A percentile compares a stretch with the other conserved stretches of the same genome.
phyloP scores from a whole-genome alignment of 2,888 invertebrate species.

The Lepidonotus clava region DNA sequence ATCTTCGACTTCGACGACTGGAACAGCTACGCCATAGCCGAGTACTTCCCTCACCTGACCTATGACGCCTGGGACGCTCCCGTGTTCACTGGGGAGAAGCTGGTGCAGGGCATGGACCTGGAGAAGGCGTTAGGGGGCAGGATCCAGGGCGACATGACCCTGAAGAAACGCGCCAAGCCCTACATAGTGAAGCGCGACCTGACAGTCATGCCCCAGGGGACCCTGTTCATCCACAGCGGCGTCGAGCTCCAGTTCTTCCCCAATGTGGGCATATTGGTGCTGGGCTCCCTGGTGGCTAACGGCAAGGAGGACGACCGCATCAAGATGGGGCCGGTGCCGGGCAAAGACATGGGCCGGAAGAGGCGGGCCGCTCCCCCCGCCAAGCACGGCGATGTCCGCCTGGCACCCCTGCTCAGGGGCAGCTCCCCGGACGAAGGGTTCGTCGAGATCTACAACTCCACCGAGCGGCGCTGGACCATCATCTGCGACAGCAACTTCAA shows the following conservation, averaged over 20 bases:
- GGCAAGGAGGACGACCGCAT: constrained; percentile 82
- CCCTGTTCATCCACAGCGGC: constrained; percentile 92
- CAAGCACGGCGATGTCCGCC: constrained; percentile 79
- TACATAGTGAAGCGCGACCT: constrained; percentile 89
- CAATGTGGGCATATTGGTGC: constrained; percentile 95
- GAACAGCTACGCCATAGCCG: constrained; percentile 97
- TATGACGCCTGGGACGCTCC: constrained; percentile 80
- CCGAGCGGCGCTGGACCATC: constrained; percentile 97
- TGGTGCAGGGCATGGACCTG: constrained; percentile 69
- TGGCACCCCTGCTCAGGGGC: constrained; percentile 91
- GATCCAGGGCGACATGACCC: constrained; percentile 83
- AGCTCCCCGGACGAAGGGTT: constrained; percentile 88
- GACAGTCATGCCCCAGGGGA: constrained; percentile 97
- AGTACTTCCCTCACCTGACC: constrained; percentile 92
- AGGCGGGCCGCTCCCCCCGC: constrained; percentile 29
- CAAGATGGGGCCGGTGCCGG: constrained; percentile 58
- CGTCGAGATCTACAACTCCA: constrained; percentile 95
- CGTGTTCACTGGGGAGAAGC: constrained; percentile 67
- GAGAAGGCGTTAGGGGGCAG: constrained; percentile 81
- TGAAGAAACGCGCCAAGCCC: constrained; percentile 69
- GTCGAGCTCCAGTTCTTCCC: constrained; percentile 96
- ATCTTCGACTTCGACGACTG: constrained; percentile 99
- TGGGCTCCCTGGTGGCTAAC: constrained; percentile 92
- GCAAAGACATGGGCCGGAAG: background rate
- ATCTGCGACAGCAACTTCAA: constrained; percentile 97